These are phyloP conservation scores for Scaptodrosophila lebanonensis DNA, from an alignment of 1,140 invertebrate species.

Conservation along the genomic window DNA sequence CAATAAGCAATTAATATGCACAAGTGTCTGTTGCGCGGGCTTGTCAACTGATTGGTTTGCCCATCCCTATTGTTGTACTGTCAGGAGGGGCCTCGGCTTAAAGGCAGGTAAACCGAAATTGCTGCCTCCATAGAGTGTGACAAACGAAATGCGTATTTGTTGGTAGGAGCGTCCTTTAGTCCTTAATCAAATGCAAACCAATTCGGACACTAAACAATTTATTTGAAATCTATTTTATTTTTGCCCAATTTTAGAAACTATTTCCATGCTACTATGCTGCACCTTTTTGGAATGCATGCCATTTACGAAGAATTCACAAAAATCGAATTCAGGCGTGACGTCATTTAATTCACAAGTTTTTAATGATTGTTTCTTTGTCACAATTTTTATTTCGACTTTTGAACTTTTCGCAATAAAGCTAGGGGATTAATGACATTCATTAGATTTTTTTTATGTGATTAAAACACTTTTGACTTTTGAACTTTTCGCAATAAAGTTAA, in stretches of 20 bases:
- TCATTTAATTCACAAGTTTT: too few relatives aligned
- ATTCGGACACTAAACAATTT: too few relatives aligned
- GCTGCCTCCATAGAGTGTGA: slow-evolving; percentile 14
- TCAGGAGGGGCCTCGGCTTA: neutral
- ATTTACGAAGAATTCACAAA: too few relatives aligned
- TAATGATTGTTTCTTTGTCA: too few relatives aligned
- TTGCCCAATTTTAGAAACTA: too few relatives aligned
- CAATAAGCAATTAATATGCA: slow-evolving; percentile 74
- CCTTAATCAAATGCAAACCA: too few relatives aligned
- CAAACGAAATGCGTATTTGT: slow-evolving; percentile 24
- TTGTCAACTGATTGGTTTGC: slow-evolving; percentile 27
- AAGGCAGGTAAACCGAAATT: slow-evolving; percentile 17
- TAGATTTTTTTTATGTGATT: slow-evolving; percentile 11
- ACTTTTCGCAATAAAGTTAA: slow-evolving; percentile 10
- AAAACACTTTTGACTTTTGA: slow-evolving; percentile 7
- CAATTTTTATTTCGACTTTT: slow-evolving; percentile 51
- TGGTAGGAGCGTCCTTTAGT: neutral
- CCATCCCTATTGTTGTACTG: slow-evolving; percentile 4
- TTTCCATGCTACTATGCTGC: too few relatives aligned
- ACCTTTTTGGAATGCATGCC: too few relatives aligned
- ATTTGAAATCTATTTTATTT: too few relatives aligned
- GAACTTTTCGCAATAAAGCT: slow-evolving; percentile 14
- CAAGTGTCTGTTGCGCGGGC: slow-evolving; percentile 56
- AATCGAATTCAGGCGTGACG: too few relatives aligned
- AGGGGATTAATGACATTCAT: neutral